Evolutionary conservation across 2,888 invertebrate species (phyloP), one percentile per base, ranked within the genome.

Genomic region (Pseudococcus jackbeardsleyi): DNA sequence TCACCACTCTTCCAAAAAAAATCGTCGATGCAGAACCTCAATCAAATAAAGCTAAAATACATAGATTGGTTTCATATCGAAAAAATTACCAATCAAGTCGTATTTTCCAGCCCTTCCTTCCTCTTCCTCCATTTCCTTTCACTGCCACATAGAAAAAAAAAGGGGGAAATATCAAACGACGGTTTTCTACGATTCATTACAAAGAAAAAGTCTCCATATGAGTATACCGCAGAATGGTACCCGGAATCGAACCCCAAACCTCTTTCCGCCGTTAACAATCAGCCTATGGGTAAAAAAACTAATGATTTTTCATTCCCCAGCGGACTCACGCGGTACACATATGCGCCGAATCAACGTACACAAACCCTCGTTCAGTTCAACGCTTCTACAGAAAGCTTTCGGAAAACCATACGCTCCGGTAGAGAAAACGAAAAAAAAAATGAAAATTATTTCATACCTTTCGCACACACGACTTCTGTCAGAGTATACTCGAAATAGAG

Each of bases 401-500:
- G 59, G 11, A 50, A 50, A 50, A 2, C 11, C 5, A 50, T 50
- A 50, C 50, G 64, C 7, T 22, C 68, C 3, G 6, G 22, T 19
- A 15, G 64, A 22, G 5, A n/a, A 33, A 33, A 12, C 12, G 68
- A 26, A 15, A 33, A 72, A 72, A 64, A 64, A 64, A 72, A 9
- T 72, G 12, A 72, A 64, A 72, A 72, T 72, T 72, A 33, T 26
- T 72, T 26, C n/a, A 26, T 72, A 72, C 33, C 68, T 72, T 12
- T 19, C 22, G 33, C n/a, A 72, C 68, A 33, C 59, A 19, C 19
- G 54, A 46, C 9, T 59, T 64, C 11, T 22, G 64, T 64, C 64
- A 64, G 11, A 72, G 33, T 72, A 19, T 12, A 33, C 26, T 33
- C 68, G 6, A 72, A 72, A 72, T 33, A 72, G 33, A n/a, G 11